Evolutionary conservation across 2,113 vertebrate species (phyloP), one percentile per base, ranked within the genome.

Genomic region (Fukomys damarensis): DNA sequence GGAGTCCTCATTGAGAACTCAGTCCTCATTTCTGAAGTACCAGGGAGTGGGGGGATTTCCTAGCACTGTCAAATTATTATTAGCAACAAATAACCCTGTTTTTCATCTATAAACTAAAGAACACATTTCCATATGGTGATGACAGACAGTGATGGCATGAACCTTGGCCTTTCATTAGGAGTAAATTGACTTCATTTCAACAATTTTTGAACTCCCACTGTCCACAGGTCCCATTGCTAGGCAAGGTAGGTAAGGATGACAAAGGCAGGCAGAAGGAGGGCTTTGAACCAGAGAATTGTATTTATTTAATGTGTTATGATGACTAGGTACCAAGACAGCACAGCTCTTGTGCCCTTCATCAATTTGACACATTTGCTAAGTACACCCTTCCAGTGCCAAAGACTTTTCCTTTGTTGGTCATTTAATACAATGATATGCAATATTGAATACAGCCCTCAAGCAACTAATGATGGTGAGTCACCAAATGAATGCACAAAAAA

Each of bases 231-330:
- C 28, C 16, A 1, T n/a, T 63, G n/a, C 30, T 80, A 28, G 5
- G 56, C 63, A 81, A 76, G 11, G 30, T 77, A 58, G 22, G 35
- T 76, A 28, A 13, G 41, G 41, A 30, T 76, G 28, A 58, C 46
- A 32, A 65, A 66, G 56, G 26, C 58, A 83, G 43, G 43, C 32
- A 28, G 56, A 89, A 89, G 13, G 28, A 41, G 32, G 74, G 68
- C 59, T 88, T 89, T 94, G 43, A 77, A 92, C 24, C 26, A 76
- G 43, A 93, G 16, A 86, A 84, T 49, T 84, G 68, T n/a, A n/a
- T n/a, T n/a, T 54, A 22, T 52, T 81, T 49, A 49, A 93, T 82
- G 82, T 86, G 63, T n/a, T 80, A 30, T 86, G 56, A 41, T 76
- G n/a, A 66, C 86, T 49, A 80, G 83, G 61, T 43, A 59, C 61